phyloP scores from a whole-genome alignment of 2,113 vertebrate genomes.

The Osmerus eperlanus region DNA sequence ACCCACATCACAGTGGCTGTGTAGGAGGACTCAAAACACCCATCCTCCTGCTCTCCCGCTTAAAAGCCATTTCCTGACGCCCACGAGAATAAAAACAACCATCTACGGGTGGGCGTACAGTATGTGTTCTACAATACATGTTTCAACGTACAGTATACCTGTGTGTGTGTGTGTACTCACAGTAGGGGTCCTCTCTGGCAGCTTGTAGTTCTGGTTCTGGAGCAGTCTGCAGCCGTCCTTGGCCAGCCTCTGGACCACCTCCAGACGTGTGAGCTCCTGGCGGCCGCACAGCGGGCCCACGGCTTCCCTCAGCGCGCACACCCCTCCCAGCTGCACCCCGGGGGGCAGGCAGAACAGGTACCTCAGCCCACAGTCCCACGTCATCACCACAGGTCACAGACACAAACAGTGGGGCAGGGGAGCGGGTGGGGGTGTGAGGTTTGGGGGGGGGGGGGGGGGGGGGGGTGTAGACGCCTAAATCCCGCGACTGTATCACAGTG shows the following conservation, averaged over 20 bases:
- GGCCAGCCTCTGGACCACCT: constrained; percentile 89
- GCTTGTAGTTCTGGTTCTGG: constrained; percentile 81
- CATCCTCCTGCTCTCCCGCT: too few species aligned
- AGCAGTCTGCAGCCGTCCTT: constrained; percentile 88
- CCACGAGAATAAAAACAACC: too few species aligned
- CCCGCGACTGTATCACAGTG: too few species aligned
- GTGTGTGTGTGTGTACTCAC: constrained; percentile 69
- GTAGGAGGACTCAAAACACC: too few species aligned
- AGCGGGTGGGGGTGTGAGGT: too few species aligned
- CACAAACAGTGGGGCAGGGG: not conserved
- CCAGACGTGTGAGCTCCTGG: constrained; percentile 85
- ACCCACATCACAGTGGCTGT: too few species aligned
- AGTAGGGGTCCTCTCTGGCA: constrained; percentile 76
- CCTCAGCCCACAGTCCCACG: constrained; percentile 92
- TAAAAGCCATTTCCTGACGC: too few species aligned
- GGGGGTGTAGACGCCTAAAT: too few species aligned
- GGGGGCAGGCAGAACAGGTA: constrained; percentile 90
- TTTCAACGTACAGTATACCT: not conserved
- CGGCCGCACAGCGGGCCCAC: constrained; percentile 80
- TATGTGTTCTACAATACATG: constrained; percentile 14
- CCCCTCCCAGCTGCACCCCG: constrained; percentile 85
- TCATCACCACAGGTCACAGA: constrained; percentile 67
- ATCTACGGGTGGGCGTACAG: too few species aligned
- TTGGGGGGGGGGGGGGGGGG: too few species aligned
- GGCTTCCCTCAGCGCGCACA: constrained; percentile 77